Conservation (phyloP, 1,140 invertebrate genomes). For the Zaprionus africanus region DNA sequence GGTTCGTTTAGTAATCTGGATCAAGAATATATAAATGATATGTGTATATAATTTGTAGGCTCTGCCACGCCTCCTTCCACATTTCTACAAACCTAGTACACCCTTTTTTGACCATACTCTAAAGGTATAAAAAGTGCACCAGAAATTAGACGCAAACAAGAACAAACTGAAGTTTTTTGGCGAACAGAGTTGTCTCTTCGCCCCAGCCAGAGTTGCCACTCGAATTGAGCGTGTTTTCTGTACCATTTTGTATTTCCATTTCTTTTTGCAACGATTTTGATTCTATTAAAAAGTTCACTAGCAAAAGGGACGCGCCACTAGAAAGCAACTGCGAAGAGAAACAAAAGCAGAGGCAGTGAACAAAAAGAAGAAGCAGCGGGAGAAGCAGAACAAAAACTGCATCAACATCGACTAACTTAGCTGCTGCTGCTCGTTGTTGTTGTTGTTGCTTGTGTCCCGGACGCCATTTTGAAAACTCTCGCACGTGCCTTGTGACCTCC, state of each 20-base stretch:
- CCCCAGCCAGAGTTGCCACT: background rate
- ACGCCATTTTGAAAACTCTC: slow-evolving; percentile 47
- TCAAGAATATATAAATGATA: too few species aligned
- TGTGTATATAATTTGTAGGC: too few species aligned
- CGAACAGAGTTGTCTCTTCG: too few species aligned
- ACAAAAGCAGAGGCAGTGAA: slow-evolving; percentile 17
- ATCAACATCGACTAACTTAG: slow-evolving; percentile 43
- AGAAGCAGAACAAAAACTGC: slow-evolving; percentile 40
- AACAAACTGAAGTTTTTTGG: background rate
- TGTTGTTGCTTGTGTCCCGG: slow-evolving; percentile 14
- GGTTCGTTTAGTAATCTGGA: too few species aligned
- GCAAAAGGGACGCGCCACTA: slow-evolving; percentile 42
- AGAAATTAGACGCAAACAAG: background rate
- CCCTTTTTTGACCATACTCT: background rate
- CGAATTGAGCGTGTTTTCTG: background rate
- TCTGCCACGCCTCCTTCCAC: too few species aligned
- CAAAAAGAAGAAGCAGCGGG: slow-evolving; percentile 4
- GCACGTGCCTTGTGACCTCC: slow-evolving; percentile 48
- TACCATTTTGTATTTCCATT: background rate
- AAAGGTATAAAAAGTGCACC: background rate
- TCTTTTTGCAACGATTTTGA: slow-evolving; percentile 25
- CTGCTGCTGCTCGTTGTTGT: slow-evolving; percentile 9
- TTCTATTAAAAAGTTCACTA: slow-evolving; percentile 71
- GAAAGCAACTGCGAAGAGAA: slow-evolving; percentile 28
- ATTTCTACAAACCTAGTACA: too few species aligned